Conservation (phyloP, 2,113 vertebrate species). For the Rhabdomys dilectus region DNA sequence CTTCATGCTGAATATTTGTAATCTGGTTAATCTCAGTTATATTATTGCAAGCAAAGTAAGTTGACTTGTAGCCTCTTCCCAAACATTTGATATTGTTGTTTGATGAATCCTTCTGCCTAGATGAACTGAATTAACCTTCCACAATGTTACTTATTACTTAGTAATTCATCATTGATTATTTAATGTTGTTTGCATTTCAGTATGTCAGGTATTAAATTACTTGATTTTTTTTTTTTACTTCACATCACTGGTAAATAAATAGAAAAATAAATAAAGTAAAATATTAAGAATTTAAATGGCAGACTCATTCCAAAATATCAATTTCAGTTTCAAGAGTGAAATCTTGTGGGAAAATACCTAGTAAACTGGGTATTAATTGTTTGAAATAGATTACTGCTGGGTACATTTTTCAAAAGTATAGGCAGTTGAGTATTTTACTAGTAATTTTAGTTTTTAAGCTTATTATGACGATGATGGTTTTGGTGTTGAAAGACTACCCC, state of each 20-base stretch:
- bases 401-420: background rate
- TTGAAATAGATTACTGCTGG: constrained; percentile 7
- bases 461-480: background rate
- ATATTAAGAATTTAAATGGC: background rate
- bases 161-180: constrained; percentile 9
- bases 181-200: background rate
- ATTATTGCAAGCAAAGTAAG: background rate
- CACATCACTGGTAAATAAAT: background rate
- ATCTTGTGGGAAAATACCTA: background rate
- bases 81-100: background rate
- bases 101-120: constrained; percentile 1
- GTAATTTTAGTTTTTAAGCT: background rate
- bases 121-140: background rate
- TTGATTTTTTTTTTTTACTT: background rate
- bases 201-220: background rate
- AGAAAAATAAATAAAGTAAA: constrained; percentile 29
- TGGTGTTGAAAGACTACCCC: background rate
- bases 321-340: constrained; percentile 7
- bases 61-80: background rate
- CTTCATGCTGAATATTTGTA: constrained; percentile 38
- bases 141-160: background rate
- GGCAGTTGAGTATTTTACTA: background rate
- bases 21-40: constrained; percentile 39
- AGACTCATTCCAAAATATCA: constrained; percentile 16
- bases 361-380: background rate